phyloP scores from a whole-genome alignment of 1,140 invertebrate species.

The Solen grandis region DNA sequence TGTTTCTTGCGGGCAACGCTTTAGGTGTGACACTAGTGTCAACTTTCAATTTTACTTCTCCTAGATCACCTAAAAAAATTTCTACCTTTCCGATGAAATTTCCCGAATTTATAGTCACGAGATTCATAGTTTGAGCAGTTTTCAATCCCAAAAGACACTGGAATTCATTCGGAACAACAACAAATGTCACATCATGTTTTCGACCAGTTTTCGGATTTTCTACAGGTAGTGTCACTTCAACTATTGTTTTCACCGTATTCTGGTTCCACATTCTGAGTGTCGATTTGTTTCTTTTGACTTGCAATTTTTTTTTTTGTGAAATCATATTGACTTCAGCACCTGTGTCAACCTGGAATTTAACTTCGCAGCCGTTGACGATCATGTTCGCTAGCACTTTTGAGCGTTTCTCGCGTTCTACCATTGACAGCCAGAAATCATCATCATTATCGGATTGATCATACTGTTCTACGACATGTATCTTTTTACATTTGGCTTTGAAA shows the following conservation, averaged over 20 bases:
- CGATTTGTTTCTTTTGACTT: background rate
- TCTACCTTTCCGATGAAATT: slow-evolving; percentile 20
- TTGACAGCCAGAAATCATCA: slow-evolving; percentile 11
- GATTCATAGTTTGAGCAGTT: background rate
- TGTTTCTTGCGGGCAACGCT: slow-evolving; percentile 11
- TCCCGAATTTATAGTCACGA: background rate
- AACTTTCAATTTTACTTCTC: slow-evolving; percentile 3
- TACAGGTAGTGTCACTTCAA: slow-evolving; percentile 6
- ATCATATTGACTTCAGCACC: slow-evolving; percentile 25
- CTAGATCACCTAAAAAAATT: background rate
- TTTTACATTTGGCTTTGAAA: slow-evolving; percentile 54
- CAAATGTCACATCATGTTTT: background rate
- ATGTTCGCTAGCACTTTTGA: slow-evolving; percentile 1
- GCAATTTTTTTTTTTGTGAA: background rate
- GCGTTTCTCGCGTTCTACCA: background rate
- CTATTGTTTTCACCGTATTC: background rate
- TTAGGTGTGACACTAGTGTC: background rate
- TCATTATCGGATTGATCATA: background rate
- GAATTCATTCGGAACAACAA: background rate
- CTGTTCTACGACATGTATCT: background rate
- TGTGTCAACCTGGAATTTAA: slow-evolving; percentile 25
- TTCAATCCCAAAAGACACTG: background rate
- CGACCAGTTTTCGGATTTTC: background rate
- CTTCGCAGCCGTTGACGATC: slow-evolving; percentile 16
- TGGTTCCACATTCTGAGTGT: slow-evolving; percentile 18